Conservation (phyloP, 2,888 invertebrate genomes). For the Tipula lateralis region DNA sequence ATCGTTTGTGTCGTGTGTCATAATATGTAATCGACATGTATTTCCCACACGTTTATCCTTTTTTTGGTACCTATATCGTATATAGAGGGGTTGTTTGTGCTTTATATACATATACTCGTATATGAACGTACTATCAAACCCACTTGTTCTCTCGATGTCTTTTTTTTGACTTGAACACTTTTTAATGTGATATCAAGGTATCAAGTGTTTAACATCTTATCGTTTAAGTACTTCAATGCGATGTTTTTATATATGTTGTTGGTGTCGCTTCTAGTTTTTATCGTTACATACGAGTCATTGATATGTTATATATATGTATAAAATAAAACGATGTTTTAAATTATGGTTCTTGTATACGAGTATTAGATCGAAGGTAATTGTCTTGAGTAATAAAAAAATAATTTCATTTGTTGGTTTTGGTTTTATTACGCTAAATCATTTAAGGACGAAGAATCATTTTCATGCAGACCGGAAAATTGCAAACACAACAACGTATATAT, state of each 20-base stretch:
- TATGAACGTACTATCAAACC: not conserved
- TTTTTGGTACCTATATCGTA: not conserved
- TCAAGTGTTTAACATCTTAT: slow-evolving; percentile 19
- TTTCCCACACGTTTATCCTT: not conserved
- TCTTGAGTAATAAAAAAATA: not conserved
- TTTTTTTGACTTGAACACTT: not conserved
- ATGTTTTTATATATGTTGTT: not conserved
- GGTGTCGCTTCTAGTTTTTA: not conserved
- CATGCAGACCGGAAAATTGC: not conserved
- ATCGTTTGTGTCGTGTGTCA: not conserved
- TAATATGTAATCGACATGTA: not conserved
- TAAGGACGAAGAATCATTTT: not conserved
- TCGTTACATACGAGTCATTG: not conserved
- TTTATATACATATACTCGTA: too few relatives aligned
- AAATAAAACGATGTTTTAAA: not conserved
- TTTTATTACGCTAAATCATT: not conserved
- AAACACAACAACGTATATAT: not conserved
- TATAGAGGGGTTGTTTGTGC: not conserved
- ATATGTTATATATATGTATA: not conserved
- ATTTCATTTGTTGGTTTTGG: not conserved
- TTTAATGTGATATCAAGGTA: slow-evolving; percentile 5
- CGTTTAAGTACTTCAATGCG: not conserved
- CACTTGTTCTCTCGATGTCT: slow-evolving; percentile 3
- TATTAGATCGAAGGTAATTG: not conserved
- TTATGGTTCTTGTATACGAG: not conserved